Base-by-base conservation (phyloP, 92 coral and sea anemone species). In the Siderastrea radians region DNA sequence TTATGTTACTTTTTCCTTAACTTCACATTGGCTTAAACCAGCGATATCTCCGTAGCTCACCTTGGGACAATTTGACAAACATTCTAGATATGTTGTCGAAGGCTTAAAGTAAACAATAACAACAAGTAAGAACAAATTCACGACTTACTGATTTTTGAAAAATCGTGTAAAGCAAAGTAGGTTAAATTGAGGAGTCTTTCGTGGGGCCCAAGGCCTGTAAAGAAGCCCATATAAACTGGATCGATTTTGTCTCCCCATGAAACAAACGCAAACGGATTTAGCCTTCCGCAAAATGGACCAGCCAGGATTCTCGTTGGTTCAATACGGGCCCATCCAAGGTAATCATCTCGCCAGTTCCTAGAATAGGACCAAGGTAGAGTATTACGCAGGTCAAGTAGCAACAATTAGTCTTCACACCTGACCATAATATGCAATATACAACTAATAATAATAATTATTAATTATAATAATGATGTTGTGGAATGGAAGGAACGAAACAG, bases 71-170 rank as follows among this genome's bases (percentile, higher is more conserved):
- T 11, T 59, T 3, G 13, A 60, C 2, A 60, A 60, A 60, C 62
- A 58, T 58, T 58, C 13, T 12, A 12, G 10, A 7, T 58, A 58
- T 10, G 38, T 26, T 26, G 38, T 26, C 38, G 38, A 26, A 26
- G 38, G 38, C 38, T 26, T 26, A 0, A 72, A 6, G 10, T 13
- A 50, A 52, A 45, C 17, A 6, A 6, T 2, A 69, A 45, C 53
- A 46, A 47, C 16, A 73, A 49, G 14, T 5, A 15, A 19, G 6
- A 14, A 44, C 2, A 19, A 0, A 13, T 15, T 48, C 72, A 3
- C 6, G 6, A 81, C 85, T 81, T 44, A 81, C 85, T 57, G 0
- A 81, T 81, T 45, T 81, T 81, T 52, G 85, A 55, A 46, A 60
- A 10, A 26, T 69, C 85, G 46, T 47, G 3, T 2, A 68, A 3